These are phyloP conservation scores for Bugula neritina DNA, from an alignment of 2,888 invertebrate genomes.

Conservation along the genomic window DNA sequence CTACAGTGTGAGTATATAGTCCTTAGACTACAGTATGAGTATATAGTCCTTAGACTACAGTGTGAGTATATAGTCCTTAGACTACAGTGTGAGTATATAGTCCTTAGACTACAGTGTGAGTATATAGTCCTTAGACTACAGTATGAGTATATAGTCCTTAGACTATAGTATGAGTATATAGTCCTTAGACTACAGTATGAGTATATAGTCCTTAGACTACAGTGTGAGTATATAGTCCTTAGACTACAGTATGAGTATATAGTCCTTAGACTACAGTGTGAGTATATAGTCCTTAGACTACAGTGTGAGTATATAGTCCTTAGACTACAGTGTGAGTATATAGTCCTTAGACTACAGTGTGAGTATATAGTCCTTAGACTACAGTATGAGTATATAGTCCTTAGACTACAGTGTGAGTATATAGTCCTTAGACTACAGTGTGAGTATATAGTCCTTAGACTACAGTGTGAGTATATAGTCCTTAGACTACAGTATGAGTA, in stretches of 20 bases:
- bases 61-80: background rate
- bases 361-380: background rate
- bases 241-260: background rate
- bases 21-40: background rate
- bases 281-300: background rate
- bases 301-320: background rate
- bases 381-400: background rate
- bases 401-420: background rate
- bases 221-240: background rate
- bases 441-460: background rate
- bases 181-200: background rate
- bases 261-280: background rate
- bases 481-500: background rate
- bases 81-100: background rate
- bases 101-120: background rate
- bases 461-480: background rate
- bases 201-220: background rate
- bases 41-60: background rate
- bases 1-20: background rate
- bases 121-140: background rate
- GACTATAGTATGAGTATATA: background rate
- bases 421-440: background rate
- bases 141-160: background rate
- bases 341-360: background rate
- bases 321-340: background rate